These are phyloP conservation scores for Doris montereyensis DNA, from an alignment of 2,888 invertebrate species.

Conservation along the genomic window DNA sequence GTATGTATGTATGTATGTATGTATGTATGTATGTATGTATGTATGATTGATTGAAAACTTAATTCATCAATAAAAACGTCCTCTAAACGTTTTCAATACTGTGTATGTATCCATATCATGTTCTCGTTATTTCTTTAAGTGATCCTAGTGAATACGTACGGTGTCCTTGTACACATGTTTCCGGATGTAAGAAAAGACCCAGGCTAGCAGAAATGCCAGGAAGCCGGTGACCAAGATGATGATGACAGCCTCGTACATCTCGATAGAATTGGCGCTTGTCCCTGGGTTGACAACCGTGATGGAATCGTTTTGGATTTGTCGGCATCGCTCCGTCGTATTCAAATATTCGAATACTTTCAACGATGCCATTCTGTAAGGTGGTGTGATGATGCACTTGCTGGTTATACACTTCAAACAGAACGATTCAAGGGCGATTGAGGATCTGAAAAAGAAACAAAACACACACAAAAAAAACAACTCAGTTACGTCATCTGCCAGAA, in stretches of 20 bases:
- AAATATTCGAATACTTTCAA: conserved; percentile 25
- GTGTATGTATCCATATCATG: background rate
- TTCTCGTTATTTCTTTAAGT: too few relatives aligned
- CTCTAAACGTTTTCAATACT: background rate
- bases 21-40: too few relatives aligned
- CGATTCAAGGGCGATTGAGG: background rate
- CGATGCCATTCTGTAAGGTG: background rate
- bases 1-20: too few relatives aligned
- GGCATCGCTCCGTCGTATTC: conserved; percentile 39
- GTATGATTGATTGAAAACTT: too few relatives aligned
- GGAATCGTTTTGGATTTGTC: conserved; percentile 37
- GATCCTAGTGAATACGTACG: too few relatives aligned
- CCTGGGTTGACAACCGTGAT: conserved; percentile 4
- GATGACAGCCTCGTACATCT: conserved; percentile 53
- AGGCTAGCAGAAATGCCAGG: conserved; percentile 59
- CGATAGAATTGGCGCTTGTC: conserved; percentile 51
- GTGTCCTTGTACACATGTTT: conserved; percentile 58
- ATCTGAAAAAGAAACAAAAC: too few relatives aligned
- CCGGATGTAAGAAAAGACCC: conserved; percentile 56
- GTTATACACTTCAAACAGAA: too few relatives aligned
- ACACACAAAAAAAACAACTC: too few relatives aligned
- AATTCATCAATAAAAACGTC: too few relatives aligned
- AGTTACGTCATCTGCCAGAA: too few relatives aligned
- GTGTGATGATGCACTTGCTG: too few relatives aligned
- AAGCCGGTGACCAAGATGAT: conserved; percentile 58